Evolutionary conservation across 2,113 vertebrate species (phyloP), one percentile per base, ranked within the genome.

Genomic region (Canis aureus): DNA sequence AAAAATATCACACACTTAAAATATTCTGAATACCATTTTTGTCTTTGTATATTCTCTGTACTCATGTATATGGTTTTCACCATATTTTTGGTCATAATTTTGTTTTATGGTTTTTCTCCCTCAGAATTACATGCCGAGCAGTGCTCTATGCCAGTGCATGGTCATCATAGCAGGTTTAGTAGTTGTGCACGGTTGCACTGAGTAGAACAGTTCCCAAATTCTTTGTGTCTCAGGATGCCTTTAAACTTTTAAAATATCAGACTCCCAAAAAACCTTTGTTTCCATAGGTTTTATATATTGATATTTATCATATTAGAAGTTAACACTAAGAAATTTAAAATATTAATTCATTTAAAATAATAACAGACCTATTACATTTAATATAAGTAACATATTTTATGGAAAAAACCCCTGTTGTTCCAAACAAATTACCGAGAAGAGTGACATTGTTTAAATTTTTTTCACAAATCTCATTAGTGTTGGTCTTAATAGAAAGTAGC

Each of bases 401-500:
- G 84, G 76, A 88, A 82, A 94, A 43, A 3, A 51, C 3, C 22
- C 11, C 32, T 49, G 8, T 81, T 85, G 92, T 57, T 57, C 22
- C 49, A 73, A 66, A 51, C 13, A 80, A 35, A 64, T 79, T 89
- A 64, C n/a, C 49, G 59, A 59, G 51, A 76, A 69, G 69, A 64
- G 20, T 64, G 57, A 78, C 53, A 55, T 27, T 62, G n/a, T 78
- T 96, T 97, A 64, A 79, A 64, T 64, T 79, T 85, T 95, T 93
- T 69, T 43, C 43, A 8, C 11, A 91, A 11, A 32, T 57, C 38
- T 25, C 89, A 71, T 78, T 94, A 81, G 8, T 81, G 8, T 87
- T 66, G 62, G 15, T 10, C 11, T 60, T 69, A 82, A 25, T 76
- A 51, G 32, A 85, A 74, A 19, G 64, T 74, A 67, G 60, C 49